A percentile compares a stretch with the other conserved stretches of the same genome.
phyloP scores from a whole-genome alignment of 1,140 invertebrate genomes.

The Drosophila arawakana region DNA sequence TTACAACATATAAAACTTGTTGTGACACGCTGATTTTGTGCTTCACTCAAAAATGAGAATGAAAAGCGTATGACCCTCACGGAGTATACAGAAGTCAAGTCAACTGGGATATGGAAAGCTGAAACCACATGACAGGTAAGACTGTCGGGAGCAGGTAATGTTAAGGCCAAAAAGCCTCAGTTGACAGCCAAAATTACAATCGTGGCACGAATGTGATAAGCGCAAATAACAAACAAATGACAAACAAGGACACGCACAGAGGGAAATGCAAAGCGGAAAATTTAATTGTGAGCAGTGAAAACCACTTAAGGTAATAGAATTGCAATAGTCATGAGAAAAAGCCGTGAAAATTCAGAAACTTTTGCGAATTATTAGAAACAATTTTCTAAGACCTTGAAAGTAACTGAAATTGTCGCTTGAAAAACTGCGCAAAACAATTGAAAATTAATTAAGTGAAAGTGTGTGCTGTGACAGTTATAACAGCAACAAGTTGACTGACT shows the following conservation, averaged over 20 bases:
- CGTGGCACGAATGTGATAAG: slow-evolving; percentile 6
- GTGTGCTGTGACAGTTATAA: slow-evolving; percentile 61
- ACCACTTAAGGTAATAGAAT: slow-evolving; percentile 64
- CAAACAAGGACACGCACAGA: slow-evolving; percentile 17
- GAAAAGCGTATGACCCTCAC: slow-evolving; percentile 9
- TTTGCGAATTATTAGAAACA: background rate
- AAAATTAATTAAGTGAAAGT: slow-evolving; percentile 73
- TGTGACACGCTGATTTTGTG: slow-evolving; percentile 37
- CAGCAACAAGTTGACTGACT: background rate
- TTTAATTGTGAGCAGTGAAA: slow-evolving; percentile 41
- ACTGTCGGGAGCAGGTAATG: slow-evolving; percentile 24
- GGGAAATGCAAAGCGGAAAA: slow-evolving; percentile 5
- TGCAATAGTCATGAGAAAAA: slow-evolving; percentile 17
- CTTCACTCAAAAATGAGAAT: slow-evolving; percentile 3
- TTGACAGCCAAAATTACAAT: slow-evolving; percentile 20
- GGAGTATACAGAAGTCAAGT: slow-evolving; percentile 9
- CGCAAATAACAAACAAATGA: slow-evolving; percentile 24
- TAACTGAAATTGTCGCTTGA: background rate
- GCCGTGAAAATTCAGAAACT: slow-evolving; percentile 20
- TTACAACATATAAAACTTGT: slow-evolving; percentile 39
- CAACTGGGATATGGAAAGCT: slow-evolving; percentile 3
- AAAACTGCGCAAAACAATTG: slow-evolving; percentile 61
- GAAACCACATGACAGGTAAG: slow-evolving; percentile 38
- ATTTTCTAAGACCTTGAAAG: slow-evolving; percentile 4
- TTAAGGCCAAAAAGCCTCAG: slow-evolving; percentile 16